Conservation (phyloP, 2,797 vertebrate species). For the Phataginus tricuspis region DNA sequence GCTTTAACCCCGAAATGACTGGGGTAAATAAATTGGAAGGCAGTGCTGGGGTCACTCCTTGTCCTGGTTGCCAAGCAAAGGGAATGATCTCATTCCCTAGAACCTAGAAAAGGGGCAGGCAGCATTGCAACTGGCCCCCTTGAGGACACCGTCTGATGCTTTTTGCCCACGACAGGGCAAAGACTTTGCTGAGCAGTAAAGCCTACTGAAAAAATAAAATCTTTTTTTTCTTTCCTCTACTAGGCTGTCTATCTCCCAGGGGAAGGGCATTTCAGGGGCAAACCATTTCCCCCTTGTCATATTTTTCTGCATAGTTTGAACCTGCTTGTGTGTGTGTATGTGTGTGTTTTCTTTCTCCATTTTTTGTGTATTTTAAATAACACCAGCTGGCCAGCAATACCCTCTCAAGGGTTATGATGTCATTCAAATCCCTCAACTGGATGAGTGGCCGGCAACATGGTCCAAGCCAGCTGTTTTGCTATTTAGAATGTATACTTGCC, state of each 20-base stretch:
- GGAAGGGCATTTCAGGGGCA: constrained; percentile 54
- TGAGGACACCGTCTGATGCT: constrained; percentile 45
- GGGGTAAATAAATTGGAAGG: constrained; percentile 59
- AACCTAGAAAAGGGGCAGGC: constrained; percentile 63
- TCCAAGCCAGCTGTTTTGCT: constrained; percentile 89
- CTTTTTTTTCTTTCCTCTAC: background rate
- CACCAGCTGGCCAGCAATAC: constrained; percentile 86
- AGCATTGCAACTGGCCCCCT: constrained; percentile 27
- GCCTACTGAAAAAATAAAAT: constrained; percentile 62
- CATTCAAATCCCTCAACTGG: constrained; percentile 87
- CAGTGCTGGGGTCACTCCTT: constrained; percentile 28
- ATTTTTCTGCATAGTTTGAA: constrained; percentile 78
- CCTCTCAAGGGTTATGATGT: constrained; percentile 88
- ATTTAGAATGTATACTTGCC: constrained; percentile 87
- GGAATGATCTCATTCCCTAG: constrained; percentile 77
- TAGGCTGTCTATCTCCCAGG: constrained; percentile 11
- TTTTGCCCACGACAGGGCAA: constrained; percentile 49
- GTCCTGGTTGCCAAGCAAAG: constrained; percentile 60
- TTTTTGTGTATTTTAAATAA: constrained; percentile 87
- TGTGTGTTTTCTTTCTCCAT: constrained; percentile 77
- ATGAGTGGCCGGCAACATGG: constrained; percentile 83
- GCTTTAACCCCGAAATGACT: constrained; percentile 83
- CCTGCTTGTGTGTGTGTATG: constrained; percentile 73
- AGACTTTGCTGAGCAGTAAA: constrained; percentile 59
- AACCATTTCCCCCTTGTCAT: constrained; percentile 53